phyloP scores from a whole-genome alignment of 2,888 invertebrate genomes.

The Drosophila kanekoi region DNA sequence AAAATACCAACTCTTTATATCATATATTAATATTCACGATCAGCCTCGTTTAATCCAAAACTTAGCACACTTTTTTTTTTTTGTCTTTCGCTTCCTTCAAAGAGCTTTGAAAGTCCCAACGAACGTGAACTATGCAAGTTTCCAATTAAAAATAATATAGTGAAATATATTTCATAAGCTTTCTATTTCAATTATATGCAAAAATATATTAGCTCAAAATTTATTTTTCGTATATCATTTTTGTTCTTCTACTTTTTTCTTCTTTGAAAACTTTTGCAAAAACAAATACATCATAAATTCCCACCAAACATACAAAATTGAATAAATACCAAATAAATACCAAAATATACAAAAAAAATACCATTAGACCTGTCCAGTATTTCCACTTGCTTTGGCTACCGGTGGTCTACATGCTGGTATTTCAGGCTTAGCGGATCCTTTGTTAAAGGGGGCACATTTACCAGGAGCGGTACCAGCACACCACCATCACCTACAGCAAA shows the following conservation, averaged over 20 bases:
- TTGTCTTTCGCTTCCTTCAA: constrained; percentile 23
- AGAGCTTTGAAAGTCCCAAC: constrained; percentile 48
- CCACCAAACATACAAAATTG: constrained; percentile 37
- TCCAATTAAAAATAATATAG: constrained; percentile 35
- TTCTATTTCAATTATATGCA: constrained; percentile 52
- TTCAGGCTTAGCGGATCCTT: constrained; percentile 86
- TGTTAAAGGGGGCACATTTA: constrained; percentile 86
- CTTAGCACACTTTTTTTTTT: constrained; percentile 42
- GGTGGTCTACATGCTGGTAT: constrained; percentile 86
- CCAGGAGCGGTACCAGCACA: constrained; percentile 85
- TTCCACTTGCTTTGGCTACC: constrained; percentile 85
- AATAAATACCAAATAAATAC: constrained; percentile 14
- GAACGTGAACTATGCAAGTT: constrained; percentile 43
- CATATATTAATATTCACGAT: constrained; percentile 28
- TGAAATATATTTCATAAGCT: constrained; percentile 57
- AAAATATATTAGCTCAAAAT: constrained; percentile 57
- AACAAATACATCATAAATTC: constrained; percentile 24
- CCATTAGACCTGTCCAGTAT: constrained; percentile 85
- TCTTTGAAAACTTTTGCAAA: constrained; percentile 55
- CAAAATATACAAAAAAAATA: constrained; percentile 16
- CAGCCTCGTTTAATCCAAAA: constrained; percentile 31
- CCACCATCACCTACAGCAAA: constrained; percentile 86
- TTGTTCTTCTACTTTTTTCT: constrained; percentile 74
- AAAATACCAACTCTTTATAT: constrained; percentile 6
- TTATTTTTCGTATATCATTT: constrained; percentile 71